Evolutionary conservation across 2,113 vertebrate genomes (phyloP).

Genomic region (Plectropomus leopardus): DNA sequence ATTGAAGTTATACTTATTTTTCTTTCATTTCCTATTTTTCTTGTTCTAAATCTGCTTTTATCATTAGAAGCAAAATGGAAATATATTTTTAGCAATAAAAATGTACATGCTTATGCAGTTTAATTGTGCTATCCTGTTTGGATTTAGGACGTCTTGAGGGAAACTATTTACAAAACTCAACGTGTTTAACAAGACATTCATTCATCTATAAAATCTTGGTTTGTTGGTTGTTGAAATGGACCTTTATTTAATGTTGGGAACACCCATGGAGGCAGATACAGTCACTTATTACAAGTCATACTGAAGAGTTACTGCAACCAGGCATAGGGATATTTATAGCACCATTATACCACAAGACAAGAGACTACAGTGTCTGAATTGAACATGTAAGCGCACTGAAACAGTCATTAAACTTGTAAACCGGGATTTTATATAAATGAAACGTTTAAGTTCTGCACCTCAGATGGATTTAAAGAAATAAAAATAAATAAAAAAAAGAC

Average conservation of each 20-base stretch:
- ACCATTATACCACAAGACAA: not conserved
- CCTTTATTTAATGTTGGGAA: not conserved
- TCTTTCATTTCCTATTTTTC: not conserved
- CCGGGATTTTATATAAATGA: not conserved
- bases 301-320: not conserved
- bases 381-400: slow-evolving; percentile 1
- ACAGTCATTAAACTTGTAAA: slow-evolving; percentile 24
- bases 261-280: not conserved
- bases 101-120: not conserved
- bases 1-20: no score
- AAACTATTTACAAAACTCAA: no score
- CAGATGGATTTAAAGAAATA: not conserved
- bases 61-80: not conserved
- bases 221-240: not conserved
- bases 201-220: not conserved
- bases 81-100: not conserved
- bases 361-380: not conserved
- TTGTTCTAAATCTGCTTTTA: no score
- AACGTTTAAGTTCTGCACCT: not conserved
- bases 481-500: not conserved
- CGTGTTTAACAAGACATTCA: not conserved
- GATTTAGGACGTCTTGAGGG: not conserved
- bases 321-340: slow-evolving; percentile 21
- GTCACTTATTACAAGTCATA: not conserved
- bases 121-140: not conserved